These are phyloP conservation scores for Apis florea DNA, from an alignment of 1,140 invertebrate genomes.

Conservation along the genomic window DNA sequence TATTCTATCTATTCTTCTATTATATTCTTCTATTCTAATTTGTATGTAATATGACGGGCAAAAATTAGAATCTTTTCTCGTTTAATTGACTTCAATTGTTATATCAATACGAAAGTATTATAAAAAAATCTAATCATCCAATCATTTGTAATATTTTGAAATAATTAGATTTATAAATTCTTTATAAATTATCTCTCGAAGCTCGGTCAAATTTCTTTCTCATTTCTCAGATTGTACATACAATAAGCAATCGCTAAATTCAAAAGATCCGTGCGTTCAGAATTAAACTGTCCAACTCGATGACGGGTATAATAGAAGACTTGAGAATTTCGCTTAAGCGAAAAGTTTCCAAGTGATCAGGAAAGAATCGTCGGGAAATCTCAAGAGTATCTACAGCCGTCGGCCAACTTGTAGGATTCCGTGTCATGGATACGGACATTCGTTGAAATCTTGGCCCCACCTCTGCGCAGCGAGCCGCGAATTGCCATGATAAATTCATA, in stretches of 20 bases:
- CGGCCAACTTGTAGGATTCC: conserved; percentile 64
- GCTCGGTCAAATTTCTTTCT: no score
- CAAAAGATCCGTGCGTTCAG: background rate
- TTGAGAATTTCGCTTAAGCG: conserved; percentile 49
- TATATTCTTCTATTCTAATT: no score
- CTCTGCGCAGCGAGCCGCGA: conserved; percentile 45
- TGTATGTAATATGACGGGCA: no score
- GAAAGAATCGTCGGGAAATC: conserved; percentile 56
- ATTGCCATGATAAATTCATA: conserved; percentile 68
- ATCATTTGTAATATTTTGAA: no score
- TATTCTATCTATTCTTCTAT: no score
- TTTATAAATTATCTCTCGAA: no score
- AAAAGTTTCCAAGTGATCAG: conserved; percentile 57
- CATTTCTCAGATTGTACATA: no score
- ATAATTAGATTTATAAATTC: no score
- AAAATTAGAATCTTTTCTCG: no score
- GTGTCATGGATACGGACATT: conserved; percentile 54
- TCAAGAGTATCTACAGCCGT: conserved; percentile 47
- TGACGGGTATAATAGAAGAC: conserved; percentile 23
- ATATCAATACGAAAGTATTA: no score
- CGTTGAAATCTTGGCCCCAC: conserved; percentile 46
- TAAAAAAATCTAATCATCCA: no score
- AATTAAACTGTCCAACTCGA: background rate
- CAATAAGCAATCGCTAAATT: background rate
- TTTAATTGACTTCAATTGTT: no score